A percentile compares a stretch with the other conserved stretches of the same genome.
phyloP scores from a whole-genome alignment of 2,888 invertebrate species.

The Itoplectis maculator region DNA sequence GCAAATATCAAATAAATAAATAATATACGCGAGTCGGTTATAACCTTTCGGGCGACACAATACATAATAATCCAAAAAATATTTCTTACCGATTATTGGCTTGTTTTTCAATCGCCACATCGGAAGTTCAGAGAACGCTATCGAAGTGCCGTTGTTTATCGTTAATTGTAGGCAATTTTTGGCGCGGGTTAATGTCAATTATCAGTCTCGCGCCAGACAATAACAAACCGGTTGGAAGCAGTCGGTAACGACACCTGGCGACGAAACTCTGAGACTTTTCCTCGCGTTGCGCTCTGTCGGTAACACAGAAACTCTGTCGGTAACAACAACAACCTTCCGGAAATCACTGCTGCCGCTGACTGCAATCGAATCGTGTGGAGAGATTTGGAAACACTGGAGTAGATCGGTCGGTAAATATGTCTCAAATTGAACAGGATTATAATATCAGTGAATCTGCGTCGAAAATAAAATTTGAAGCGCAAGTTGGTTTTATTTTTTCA shows the following conservation, averaged over 20 bases:
- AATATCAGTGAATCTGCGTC: too few relatives aligned
- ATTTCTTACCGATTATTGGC: not conserved
- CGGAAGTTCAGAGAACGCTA: not conserved
- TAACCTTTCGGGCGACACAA: not conserved
- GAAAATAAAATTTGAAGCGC: too few relatives aligned
- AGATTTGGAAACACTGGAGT: too few relatives aligned
- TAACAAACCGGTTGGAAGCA: constrained; percentile 17
- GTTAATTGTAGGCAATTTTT: constrained; percentile 9
- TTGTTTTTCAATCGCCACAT: not conserved
- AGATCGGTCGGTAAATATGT: too few relatives aligned
- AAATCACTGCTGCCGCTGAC: not conserved
- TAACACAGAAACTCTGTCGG: not conserved
- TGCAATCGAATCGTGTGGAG: too few relatives aligned
- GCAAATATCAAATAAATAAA: too few relatives aligned
- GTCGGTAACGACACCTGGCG: not conserved
- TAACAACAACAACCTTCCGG: not conserved
- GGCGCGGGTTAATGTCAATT: constrained; percentile 11
- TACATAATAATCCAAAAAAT: not conserved
- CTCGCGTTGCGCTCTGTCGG: not conserved
- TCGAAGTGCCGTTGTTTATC: not conserved
- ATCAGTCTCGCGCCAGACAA: not conserved
- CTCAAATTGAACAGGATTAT: too few relatives aligned
- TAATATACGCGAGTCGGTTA: not conserved
- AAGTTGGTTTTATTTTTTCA: constrained; percentile 48
- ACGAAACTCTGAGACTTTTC: not conserved